Conservation (phyloP, 1,140 invertebrate species). For the Pachyrhynchus sulphureomaculatus region DNA sequence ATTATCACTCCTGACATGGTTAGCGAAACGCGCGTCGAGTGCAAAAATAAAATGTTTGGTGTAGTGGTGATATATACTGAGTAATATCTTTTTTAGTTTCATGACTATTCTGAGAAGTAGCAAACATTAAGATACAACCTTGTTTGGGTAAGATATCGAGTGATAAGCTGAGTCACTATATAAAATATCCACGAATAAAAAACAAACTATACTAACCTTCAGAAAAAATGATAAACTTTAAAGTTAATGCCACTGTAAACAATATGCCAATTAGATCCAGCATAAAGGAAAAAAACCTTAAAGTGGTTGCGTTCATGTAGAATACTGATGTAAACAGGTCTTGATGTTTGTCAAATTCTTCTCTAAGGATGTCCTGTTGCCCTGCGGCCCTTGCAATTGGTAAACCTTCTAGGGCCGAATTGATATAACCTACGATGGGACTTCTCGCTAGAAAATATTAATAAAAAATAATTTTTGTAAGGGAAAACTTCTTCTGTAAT, state of each 20-base stretch:
- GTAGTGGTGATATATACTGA: too few species aligned
- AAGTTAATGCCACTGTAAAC: conserved; percentile 64
- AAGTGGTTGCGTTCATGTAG: conserved; percentile 48
- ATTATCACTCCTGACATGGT: too few species aligned
- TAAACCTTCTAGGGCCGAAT: conserved; percentile 83
- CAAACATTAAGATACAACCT: too few species aligned
- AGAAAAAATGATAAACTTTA: conserved; percentile 52
- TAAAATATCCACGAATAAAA: too few species aligned
- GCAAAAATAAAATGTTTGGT: too few species aligned
- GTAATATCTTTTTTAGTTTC: too few species aligned
- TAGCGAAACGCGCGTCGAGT: too few species aligned
- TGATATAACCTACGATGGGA: conserved; percentile 86
- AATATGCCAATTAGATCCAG: conserved; percentile 60
- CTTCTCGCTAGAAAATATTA: conserved; percentile 61
- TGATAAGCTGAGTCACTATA: too few species aligned
- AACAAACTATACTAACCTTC: conserved; percentile 44
- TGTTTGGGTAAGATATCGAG: too few species aligned
- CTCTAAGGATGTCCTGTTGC: conserved; percentile 63
- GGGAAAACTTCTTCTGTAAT: neutral
- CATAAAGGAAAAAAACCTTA: conserved; percentile 57
- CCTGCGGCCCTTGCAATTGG: conserved; percentile 85
- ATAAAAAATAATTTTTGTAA: conserved; percentile 1
- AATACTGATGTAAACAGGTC: conserved; percentile 71
- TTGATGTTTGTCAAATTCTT: conserved; percentile 64
- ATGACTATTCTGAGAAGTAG: too few species aligned